Conservation (phyloP, 2,888 invertebrate species). For the Sarcophaga subvicina region DNA sequence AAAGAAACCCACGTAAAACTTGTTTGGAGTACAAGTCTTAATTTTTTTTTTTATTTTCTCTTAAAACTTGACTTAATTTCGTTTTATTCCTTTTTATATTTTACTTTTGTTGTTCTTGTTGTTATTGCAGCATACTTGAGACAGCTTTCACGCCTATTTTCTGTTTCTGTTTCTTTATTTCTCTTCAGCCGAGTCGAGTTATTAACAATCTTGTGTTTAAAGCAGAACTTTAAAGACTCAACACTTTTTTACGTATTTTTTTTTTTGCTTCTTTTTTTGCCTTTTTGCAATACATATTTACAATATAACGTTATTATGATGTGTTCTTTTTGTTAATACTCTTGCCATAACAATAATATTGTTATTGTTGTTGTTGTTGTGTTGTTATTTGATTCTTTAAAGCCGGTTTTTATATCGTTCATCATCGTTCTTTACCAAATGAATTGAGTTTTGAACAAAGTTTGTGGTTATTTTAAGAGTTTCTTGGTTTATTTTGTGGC, state of each 20-base stretch:
- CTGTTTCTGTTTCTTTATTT: constrained; percentile 8
- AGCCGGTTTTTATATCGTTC: constrained; percentile 58
- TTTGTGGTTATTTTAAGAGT: constrained; percentile 23
- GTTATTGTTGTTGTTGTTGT: constrained; percentile 34
- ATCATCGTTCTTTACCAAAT: constrained; percentile 32
- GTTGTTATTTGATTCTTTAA: constrained; percentile 17
- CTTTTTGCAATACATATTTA: not conserved
- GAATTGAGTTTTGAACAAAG: not conserved
- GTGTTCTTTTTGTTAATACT: constrained; percentile 4
- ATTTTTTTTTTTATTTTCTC: not conserved
- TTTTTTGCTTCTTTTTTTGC: not conserved
- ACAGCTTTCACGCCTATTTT: constrained; percentile 64
- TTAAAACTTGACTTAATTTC: constrained; percentile 5
- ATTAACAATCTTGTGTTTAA: constrained; percentile 51
- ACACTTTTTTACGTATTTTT: constrained; percentile 39
- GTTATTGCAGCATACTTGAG: not conserved
- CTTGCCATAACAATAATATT: not conserved
- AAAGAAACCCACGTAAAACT: constrained; percentile 25
- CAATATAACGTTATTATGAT: not conserved
- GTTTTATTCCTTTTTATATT: not conserved
- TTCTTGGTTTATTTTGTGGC: constrained; percentile 8
- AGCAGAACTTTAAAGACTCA: constrained; percentile 39
- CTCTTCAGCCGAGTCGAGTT: constrained; percentile 17
- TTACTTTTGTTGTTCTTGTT: constrained; percentile 27
- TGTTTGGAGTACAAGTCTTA: constrained; percentile 51